Base-by-base conservation (phyloP, 2,888 invertebrate genomes). In the Xanthostigma xanthostigma region DNA sequence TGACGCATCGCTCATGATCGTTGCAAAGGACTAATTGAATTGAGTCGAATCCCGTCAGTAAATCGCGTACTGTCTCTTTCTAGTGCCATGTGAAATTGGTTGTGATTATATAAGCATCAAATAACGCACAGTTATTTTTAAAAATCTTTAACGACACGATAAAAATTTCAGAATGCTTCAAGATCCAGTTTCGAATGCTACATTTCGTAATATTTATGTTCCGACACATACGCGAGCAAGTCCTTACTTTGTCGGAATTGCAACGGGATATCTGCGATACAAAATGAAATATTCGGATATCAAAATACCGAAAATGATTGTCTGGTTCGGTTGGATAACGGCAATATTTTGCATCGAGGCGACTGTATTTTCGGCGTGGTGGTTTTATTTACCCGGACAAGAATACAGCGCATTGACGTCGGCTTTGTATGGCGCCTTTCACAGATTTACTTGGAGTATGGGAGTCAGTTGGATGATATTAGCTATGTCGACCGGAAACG, bases 401-500 rank as follows among this genome's bases (percentile, higher is more conserved):
- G 54, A 44, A 48, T 60, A 56, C 51, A 56, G 53, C 48, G 56
- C 55, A 12, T 17, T 60, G 5, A 50, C 58, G 17, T 58, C 61
- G 2, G 62, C 64, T 2, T 41, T 63, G 9, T 65, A 64, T 53
- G 61, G 61, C 8, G 57, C 60, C 3, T 45, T 63, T 38, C 61
- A 63, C 45, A 64, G 63, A 49, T 57, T 60, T 13, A 53, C 57
- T 2, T 64, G 64, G 62, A 60, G 62, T 48, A 45, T 59, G 27
- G 60, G 58, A 12, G 60, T 63, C 33, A 56, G 60, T 34, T 61
- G 62, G 61, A 58, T 64, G 45, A 56, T 65, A 35, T 54, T 65
- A 33, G 62, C 60, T 4, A 57, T 61, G 36, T 62, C 63, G 1
- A 60, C 58, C 46, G 64, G 64, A 34, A 57, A 63, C 50, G 62